phyloP scores from a whole-genome alignment of 2,797 vertebrate genomes.

The Xyrichtys novacula region DNA sequence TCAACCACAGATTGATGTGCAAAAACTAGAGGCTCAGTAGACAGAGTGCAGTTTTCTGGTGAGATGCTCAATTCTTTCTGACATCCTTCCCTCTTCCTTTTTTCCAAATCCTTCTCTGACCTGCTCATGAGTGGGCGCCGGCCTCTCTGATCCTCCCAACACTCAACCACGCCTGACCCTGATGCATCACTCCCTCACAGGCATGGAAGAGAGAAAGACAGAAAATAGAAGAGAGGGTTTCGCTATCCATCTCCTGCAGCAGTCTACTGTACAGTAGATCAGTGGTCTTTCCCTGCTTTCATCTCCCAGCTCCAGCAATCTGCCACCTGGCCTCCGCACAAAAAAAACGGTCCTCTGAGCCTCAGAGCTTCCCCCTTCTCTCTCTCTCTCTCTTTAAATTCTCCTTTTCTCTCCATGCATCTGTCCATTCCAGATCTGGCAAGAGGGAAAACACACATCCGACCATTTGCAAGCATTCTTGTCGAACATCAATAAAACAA shows the following conservation, averaged over 20 bases:
- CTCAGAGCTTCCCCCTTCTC: slow-evolving; percentile 44
- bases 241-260: slow-evolving; percentile 68
- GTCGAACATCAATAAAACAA: slow-evolving; percentile 40
- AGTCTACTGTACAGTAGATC: slow-evolving; percentile 64
- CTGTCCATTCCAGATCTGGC: slow-evolving; percentile 37
- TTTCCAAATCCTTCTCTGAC: slow-evolving; percentile 48
- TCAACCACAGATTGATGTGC: not conserved
- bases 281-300: slow-evolving; percentile 72
- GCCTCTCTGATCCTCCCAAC: slow-evolving; percentile 70
- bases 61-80: not conserved
- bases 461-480: slow-evolving; percentile 18
- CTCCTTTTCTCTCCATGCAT: slow-evolving; percentile 29
- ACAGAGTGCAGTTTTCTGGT: not conserved
- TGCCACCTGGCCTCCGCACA: slow-evolving; percentile 72
- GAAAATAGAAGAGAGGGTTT: slow-evolving; percentile 53
- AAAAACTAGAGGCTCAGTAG: slow-evolving; percentile 16
- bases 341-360: slow-evolving; percentile 57
- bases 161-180: slow-evolving; percentile 68
- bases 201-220: slow-evolving; percentile 57
- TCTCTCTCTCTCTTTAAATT: slow-evolving; percentile 19
- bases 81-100: slow-evolving; percentile 12
- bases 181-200: slow-evolving; percentile 77
- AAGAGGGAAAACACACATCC: slow-evolving; percentile 8
- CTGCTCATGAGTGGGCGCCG: slow-evolving; percentile 65
- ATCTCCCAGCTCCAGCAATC: slow-evolving; percentile 74